Evolutionary conservation across 1,140 invertebrate species (phyloP).

Genomic region (Cyclina sinensis): DNA sequence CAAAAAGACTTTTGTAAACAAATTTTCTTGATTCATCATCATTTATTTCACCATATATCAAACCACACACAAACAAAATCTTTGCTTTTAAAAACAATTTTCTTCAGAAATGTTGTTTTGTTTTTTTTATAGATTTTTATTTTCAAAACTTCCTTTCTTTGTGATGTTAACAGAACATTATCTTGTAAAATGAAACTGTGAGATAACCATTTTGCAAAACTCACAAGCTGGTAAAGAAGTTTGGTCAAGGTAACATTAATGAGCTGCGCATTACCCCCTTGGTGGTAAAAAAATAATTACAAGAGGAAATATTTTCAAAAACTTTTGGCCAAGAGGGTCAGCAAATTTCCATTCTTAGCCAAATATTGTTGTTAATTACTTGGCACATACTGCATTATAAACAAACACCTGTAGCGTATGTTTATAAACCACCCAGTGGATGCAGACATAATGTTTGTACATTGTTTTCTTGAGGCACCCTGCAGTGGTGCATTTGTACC

Average conservation of each 20-base stretch:
- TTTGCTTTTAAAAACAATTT: too few relatives aligned
- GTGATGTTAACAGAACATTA: too few relatives aligned
- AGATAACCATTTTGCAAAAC: too few relatives aligned
- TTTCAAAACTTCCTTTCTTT: too few relatives aligned
- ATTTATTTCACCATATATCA: neutral
- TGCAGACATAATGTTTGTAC: slow-evolving; percentile 17
- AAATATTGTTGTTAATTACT: slow-evolving; percentile 37
- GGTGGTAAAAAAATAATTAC: too few relatives aligned
- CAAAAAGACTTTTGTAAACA: neutral
- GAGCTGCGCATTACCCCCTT: too few relatives aligned
- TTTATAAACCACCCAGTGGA: slow-evolving; percentile 7
- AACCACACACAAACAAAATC: too few relatives aligned
- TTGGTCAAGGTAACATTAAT: too few relatives aligned
- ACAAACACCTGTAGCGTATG: slow-evolving; percentile 1
- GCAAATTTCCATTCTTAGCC: slow-evolving; percentile 17
- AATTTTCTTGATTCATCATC: neutral
- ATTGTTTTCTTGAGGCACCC: neutral
- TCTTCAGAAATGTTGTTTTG: too few relatives aligned
- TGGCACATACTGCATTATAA: neutral
- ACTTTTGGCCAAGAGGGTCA: neutral
- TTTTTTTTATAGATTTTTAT: too few relatives aligned
- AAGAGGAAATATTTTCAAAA: neutral
- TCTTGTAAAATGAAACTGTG: too few relatives aligned
- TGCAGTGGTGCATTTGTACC: neutral
- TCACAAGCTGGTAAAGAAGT: too few relatives aligned